Conservation (phyloP, 2,888 invertebrate genomes). For the Isotomurus palustris region DNA sequence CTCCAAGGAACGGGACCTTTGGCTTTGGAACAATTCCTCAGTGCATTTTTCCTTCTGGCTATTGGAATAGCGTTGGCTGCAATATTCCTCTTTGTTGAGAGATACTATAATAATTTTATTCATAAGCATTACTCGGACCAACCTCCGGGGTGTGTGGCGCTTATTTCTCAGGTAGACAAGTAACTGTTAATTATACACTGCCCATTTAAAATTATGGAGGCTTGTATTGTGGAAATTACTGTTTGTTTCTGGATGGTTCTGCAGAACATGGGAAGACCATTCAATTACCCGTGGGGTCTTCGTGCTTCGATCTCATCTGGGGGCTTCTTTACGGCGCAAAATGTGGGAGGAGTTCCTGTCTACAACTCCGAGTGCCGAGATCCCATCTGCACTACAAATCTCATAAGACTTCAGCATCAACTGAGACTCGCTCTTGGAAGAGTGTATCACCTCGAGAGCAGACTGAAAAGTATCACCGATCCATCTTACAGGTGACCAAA, state of each 20-base stretch:
- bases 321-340: slow-evolving; percentile 18
- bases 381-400: slow-evolving; percentile 34
- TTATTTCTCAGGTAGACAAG: slow-evolving; percentile 3
- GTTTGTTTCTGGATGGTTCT: neutral
- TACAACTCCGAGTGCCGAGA: slow-evolving; percentile 31
- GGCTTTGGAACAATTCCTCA: slow-evolving; percentile 91
- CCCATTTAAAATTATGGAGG: no score
- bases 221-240: slow-evolving; percentile 10
- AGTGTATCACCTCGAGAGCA: slow-evolving; percentile 34
- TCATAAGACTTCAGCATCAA: slow-evolving; percentile 38
- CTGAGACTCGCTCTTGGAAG: slow-evolving; percentile 32
- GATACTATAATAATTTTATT: slow-evolving; percentile 91
- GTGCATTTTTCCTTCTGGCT: slow-evolving; percentile 91
- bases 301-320: slow-evolving; percentile 19
- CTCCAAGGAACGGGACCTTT: slow-evolving; percentile 50
- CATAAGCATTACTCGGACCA: neutral
- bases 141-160: slow-evolving; percentile 7
- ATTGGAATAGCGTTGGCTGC: slow-evolving; percentile 89
- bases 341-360: slow-evolving; percentile 19
- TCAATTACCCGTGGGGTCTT: slow-evolving; percentile 29
- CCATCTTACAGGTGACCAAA: slow-evolving; percentile 7
- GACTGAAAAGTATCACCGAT: slow-evolving; percentile 29
- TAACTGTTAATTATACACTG: no score
- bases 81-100: slow-evolving; percentile 79
- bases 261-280: slow-evolving; percentile 40